Conservation (phyloP, 2,113 vertebrate genomes). For the Nesoenas mayeri region DNA sequence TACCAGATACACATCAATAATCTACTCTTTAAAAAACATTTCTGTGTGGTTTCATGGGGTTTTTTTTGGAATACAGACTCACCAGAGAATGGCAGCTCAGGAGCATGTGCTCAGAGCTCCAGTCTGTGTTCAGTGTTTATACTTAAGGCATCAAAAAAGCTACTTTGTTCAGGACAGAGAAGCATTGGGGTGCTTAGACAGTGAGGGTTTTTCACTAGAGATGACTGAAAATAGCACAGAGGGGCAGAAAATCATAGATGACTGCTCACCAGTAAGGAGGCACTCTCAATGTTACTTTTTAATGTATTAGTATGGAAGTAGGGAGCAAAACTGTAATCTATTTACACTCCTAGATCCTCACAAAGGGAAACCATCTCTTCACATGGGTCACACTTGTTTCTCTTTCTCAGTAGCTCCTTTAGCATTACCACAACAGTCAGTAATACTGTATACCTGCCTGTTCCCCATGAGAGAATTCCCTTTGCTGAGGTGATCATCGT, state of each 20-base stretch:
- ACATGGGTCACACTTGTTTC: background rate
- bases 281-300: background rate
- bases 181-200: background rate
- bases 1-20: background rate
- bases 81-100: background rate
- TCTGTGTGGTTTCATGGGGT: accelerated
- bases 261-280: background rate
- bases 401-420: background rate
- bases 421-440: background rate
- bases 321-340: background rate
- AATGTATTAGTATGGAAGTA: background rate
- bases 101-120: background rate
- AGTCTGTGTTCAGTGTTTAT: background rate
- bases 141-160: background rate
- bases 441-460: background rate
- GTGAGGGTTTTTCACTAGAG: background rate
- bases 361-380: background rate
- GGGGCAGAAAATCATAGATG: background rate
- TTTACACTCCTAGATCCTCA: background rate
- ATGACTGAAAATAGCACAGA: background rate
- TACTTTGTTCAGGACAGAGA: background rate
- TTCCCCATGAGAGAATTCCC: background rate
- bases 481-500: background rate
- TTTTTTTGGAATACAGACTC: background rate
- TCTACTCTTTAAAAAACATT: background rate